Base-by-base conservation (phyloP, 2,797 vertebrate species). In the Denticeps clupeoides region DNA sequence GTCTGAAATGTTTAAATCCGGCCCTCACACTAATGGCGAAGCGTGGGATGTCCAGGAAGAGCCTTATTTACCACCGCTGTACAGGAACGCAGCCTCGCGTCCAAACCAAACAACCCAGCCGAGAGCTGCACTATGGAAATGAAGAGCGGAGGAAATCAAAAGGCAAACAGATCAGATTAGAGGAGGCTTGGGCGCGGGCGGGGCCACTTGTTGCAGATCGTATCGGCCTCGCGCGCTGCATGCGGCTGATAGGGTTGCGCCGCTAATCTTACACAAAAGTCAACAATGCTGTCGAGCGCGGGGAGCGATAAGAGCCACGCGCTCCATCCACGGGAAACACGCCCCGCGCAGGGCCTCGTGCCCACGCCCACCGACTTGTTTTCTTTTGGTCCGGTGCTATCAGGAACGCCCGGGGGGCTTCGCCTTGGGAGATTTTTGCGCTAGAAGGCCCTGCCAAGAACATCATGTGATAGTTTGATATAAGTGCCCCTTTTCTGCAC, bases 301-400 rank as follows among this genome's bases (percentile, higher is more conserved):
- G 56, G 1, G 7, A 46, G 62, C 37, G 32, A 47, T 56, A 70
- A 62, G 66, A 55, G 23, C 38, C 28, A 59, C 43, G 43, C 56
- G 33, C 60, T 54, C 65, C 44, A 48, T 60, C 47, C 42, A 55
- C 63, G 52, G 45, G 11, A 21, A 28, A 29, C n/a, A 2, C 9
- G 4, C 4, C 25, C 25, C 31, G 21, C 31, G n/a, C 18, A 49
- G 40, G 5, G 13, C 35, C 35, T 35, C 32, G 35, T 35, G 13
- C 15, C 5, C 32, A 35, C 13, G 32, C 32, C 8, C 32, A 15
- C 9, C 13, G 13, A 32, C 35, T 35, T 26, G 21, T 38, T 44
- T 24, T 15, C 53, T 18, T 13, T 44, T 44, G 49, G 48, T 49
- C 12, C 41, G 16, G 27, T 3, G 47, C 40, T 28, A 7, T 44